These are phyloP conservation scores for Hydrotaea diabolus DNA, from an alignment of 2,888 invertebrate species.

Conservation along the genomic window DNA sequence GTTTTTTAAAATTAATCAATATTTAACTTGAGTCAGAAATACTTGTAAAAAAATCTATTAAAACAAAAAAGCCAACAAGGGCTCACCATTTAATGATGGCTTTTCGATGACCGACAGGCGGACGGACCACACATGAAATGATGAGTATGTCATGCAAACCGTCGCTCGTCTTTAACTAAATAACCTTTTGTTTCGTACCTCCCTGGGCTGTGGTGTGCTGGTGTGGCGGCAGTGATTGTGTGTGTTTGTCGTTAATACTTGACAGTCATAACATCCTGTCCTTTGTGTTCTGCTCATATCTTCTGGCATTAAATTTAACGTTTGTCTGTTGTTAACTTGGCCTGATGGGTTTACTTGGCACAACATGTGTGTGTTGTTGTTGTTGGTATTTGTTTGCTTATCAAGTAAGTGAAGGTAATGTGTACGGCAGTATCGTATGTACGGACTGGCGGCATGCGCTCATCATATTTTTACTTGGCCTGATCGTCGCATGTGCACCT, in stretches of 20 bases:
- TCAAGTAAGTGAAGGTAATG: no score
- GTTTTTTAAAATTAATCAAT: neutral
- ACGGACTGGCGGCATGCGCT: no score
- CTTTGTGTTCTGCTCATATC: constrained; percentile 47
- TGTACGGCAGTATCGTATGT: no score
- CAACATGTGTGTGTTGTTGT: no score
- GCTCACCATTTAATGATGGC: neutral
- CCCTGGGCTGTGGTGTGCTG: neutral
- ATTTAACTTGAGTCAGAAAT: neutral
- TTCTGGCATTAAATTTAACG: constrained; percentile 10
- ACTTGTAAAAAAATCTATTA: neutral
- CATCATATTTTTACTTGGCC: no score
- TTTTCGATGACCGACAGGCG: neutral
- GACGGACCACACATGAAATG: neutral
- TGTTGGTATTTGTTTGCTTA: no score
- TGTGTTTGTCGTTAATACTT: neutral
- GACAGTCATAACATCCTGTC: constrained; percentile 56
- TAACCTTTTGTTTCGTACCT: neutral
- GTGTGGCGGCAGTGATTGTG: neutral
- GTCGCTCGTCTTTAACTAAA: neutral
- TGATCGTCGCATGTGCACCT: no score
- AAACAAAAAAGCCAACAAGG: neutral
- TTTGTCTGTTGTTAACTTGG: neutral
- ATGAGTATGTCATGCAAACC: neutral
- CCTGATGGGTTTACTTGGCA: no score